Evolutionary conservation across 35 echinoderm and acorn worm genomes (phyloP).

Genomic region (Stichopus chloronotus): DNA sequence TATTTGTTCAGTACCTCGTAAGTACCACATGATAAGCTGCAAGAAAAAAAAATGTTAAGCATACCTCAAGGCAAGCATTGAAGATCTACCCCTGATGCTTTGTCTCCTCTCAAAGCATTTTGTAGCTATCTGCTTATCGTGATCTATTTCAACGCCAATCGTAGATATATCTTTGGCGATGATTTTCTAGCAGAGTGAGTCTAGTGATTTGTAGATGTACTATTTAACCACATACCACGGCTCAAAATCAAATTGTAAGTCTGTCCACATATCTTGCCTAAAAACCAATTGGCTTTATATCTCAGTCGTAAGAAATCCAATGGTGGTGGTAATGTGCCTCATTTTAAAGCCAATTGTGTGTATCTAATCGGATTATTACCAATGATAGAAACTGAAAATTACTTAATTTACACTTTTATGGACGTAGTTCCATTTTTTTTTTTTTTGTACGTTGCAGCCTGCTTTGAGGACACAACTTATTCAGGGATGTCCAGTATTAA

Average conservation of each 20-base stretch:
- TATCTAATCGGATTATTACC: no score
- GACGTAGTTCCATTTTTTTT: not conserved
- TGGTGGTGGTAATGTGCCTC: no score
- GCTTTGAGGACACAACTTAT: not conserved
- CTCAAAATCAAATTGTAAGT: no score
- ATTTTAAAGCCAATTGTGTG: no score
- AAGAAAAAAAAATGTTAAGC: not conserved
- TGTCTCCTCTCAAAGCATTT: not conserved
- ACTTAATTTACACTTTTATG: not conserved
- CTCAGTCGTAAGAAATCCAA: no score
- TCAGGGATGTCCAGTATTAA: not conserved
- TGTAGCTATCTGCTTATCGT: not conserved
- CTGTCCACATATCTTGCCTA: no score
- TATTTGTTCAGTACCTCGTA: constrained; percentile 49
- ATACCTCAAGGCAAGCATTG: not conserved
- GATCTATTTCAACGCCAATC: not conserved
- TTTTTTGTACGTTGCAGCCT: not conserved
- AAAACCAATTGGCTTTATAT: no score
- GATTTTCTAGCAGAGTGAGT: not conserved
- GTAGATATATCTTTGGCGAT: not conserved
- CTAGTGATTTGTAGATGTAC: not conserved
- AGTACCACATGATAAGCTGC: not conserved
- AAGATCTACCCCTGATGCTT: not conserved
- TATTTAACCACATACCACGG: no score
- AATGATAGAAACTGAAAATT: no score